Evolutionary conservation across 1,140 invertebrate species (phyloP), one percentile per base, ranked within the genome.

Genomic region (Marisa cornuarietis): DNA sequence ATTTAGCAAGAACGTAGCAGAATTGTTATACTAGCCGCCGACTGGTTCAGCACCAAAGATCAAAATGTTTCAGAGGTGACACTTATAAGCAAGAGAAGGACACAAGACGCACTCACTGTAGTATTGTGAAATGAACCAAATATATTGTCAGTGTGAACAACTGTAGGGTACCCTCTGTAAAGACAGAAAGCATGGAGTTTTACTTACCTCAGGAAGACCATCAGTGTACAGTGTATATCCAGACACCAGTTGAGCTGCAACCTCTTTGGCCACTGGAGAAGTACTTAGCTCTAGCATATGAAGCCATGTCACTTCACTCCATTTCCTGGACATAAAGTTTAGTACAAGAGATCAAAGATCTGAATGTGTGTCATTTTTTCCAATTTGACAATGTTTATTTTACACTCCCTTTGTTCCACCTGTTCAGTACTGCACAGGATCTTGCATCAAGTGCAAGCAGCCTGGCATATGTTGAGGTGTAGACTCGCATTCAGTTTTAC

Each of bases 271-370:
- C 54, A 63, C 61, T 8, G 74, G 71, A 6, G 81, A 78, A 13
- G 69, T 66, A 20, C 71, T 68, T 18, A 85, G 65, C 26, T 24
- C 14, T 3, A 63, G 42, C 71, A 85, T 54, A 69, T 83, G 81
- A n/a, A 82, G 79, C 66, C 80, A 82, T 11, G 84, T 85, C 26
- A 71, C 79, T 3, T 71, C 22, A 61, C 82, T 81, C 84, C 84
- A 85, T 79, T 76, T 20, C 66, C 83, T 82, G 78, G 14, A 66
- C 42, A 68, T 16, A 31, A 68, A 4, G 13, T 22, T 22, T n/a
- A 26, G 3, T 20, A 73, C 20, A n/a, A 63, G 58, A 20, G 31
- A 62, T 61, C 22, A 6, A 42, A 2, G 31, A 42, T 6, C 31
- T 42, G 2, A 42, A 42, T 42, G 31, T 42, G 31, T 42, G 2